Base-by-base conservation (phyloP, 2,797 vertebrate genomes). In the Serranus cabrilla region DNA sequence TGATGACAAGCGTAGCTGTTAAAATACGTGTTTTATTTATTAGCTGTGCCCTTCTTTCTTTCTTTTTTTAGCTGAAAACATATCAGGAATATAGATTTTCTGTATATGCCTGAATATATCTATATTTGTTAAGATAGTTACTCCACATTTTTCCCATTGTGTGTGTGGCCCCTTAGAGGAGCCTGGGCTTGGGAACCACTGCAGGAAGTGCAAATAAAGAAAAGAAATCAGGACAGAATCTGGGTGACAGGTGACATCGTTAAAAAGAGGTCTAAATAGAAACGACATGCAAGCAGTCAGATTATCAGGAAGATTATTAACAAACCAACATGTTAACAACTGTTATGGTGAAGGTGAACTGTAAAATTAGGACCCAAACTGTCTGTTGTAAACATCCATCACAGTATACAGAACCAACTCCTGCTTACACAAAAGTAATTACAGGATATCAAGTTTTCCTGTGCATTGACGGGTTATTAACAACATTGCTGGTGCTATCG, bases 261-360 rank as follows among this genome's bases (percentile, higher is more conserved):
- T 62, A 50, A 37, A 59, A 23, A 62, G 45, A n/a, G 40, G 25
- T 21, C n/a, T 46, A 18, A 21, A 11, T 49, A 57, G 40, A 56
- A 20, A 7, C 45, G 18, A 68, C 7, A 14, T 13, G 8, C 7
- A 34, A 34, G 5, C 34, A 51, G 37, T 66, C 39, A 54, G 40
- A 7, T 34, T 34, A 8, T 45, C 23, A 55, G 39, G 42, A 17
- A 17, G 37, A 49, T 13, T 27, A 17, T 18, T 43, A 20, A 67
- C 14, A 68, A 60, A n/a, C n/a, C n/a, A n/a, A n/a, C n/a, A 60
- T 12, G 9, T 21, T n/a, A 69, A 4, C 17, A 2, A 31, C 27
- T 31, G 27, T 31, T 31, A 31, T 31, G 3, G 42, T 42, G 3
- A 43, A 51, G 18, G 18, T 45, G 27, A 62, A 14, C 16, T 7